Evolutionary conservation across 2,113 vertebrate species (phyloP).

Genomic region (Noctilio leporinus): DNA sequence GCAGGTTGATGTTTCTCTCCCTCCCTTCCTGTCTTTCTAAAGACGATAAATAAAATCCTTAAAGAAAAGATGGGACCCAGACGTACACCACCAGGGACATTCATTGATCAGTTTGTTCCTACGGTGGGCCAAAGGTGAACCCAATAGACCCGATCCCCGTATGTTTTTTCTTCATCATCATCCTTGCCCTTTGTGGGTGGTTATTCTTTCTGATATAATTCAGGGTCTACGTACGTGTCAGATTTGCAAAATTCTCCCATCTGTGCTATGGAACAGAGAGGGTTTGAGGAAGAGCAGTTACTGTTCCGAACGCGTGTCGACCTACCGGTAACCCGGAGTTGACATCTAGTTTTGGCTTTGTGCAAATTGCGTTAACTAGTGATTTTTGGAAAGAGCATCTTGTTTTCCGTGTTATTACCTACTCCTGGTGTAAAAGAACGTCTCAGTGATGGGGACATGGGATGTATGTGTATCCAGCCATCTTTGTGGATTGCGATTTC

Average conservation of each 20-base stretch:
- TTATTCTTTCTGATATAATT: neutral
- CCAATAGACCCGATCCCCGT: accelerated
- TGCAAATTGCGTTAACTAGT: neutral
- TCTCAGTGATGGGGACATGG: no score
- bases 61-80: no score
- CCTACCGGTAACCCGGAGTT: no score
- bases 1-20: no score
- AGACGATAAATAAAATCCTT: no score
- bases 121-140: accelerated
- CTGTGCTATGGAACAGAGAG: neutral
- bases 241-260: neutral
- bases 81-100: no score
- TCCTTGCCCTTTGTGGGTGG: neutral
- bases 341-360: neutral
- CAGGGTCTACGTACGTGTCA: accelerated
- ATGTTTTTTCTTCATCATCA: accelerated
- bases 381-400: neutral
- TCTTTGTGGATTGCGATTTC: neutral
- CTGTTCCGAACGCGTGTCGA: neutral
- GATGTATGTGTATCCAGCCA: neutral
- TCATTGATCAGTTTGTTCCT: no score
- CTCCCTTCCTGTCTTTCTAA: no score
- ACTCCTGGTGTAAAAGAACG: neutral
- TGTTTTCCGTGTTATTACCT: neutral
- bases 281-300: neutral